Evolutionary conservation across 2,888 invertebrate species (phyloP).

Genomic region (Dascillus cervinus): DNA sequence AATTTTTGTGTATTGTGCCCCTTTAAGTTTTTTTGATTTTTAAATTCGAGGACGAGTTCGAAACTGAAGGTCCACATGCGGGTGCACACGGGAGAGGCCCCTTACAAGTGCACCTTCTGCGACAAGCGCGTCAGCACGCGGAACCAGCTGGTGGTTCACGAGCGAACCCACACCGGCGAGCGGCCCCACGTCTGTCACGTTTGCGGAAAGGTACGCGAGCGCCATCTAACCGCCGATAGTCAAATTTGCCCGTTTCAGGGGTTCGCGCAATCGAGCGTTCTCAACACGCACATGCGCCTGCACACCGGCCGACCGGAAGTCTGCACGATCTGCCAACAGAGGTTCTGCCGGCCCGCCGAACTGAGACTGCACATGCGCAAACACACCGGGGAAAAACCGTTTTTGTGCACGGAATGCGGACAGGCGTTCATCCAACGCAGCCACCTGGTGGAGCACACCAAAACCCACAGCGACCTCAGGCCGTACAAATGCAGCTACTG

Average conservation of each 20-base stretch:
- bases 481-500: slow-evolving; percentile 34
- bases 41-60: slow-evolving; percentile 23
- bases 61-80: slow-evolving; percentile 29
- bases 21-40: neutral
- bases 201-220: slow-evolving; percentile 28
- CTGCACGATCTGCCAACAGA: slow-evolving; percentile 32
- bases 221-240: neutral
- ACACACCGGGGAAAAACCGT: slow-evolving; percentile 39
- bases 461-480: slow-evolving; percentile 31
- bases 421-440: slow-evolving; percentile 33
- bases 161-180: slow-evolving; percentile 31
- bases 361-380: slow-evolving; percentile 33
- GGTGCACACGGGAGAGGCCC: slow-evolving; percentile 29
- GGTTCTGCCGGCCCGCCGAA: slow-evolving; percentile 34
- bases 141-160: slow-evolving; percentile 28
- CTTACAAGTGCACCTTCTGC: slow-evolving; percentile 29
- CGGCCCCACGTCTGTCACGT: slow-evolving; percentile 30
- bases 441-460: slow-evolving; percentile 33
- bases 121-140: slow-evolving; percentile 28
- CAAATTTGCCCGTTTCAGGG: slow-evolving; percentile 16
- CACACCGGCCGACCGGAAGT: slow-evolving; percentile 34
- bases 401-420: slow-evolving; percentile 30
- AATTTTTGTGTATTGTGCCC: neutral
- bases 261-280: slow-evolving; percentile 32
- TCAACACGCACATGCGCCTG: slow-evolving; percentile 33